Evolutionary conservation across 2,113 vertebrate genomes (phyloP), one percentile per base, ranked within the genome.

Genomic region (Synodontis membranacea): DNA sequence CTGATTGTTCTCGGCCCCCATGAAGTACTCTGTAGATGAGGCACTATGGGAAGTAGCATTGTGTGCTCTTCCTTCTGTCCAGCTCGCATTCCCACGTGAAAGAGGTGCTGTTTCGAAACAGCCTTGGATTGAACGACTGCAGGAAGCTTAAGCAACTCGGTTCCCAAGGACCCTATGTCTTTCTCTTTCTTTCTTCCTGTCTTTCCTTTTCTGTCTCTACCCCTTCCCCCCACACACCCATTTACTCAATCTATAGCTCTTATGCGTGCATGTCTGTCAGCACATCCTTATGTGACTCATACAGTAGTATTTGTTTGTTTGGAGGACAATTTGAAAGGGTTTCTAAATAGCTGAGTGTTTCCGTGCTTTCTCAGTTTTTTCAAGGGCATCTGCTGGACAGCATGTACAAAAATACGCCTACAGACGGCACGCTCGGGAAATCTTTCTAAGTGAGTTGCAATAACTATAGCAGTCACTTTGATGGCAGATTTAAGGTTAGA

Each of bases 61-160:
- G 98, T 99, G 96, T 97, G 96, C 95, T 94, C 95, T 95, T 97
- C 97, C 96, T 96, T 95, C 93, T 95, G 92, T 95, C 96, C 93
- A 96, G 96, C 95, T 95, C 95, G 95, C 95, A 97, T 99, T 99
- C 98, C 98, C 98, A 99, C 93, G 97, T 97, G 97, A 98, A 98
- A 96, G 94, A 96, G 96, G 95, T 96, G 95, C 95, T 94, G 95
- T 95, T 94, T 94, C 91, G 95, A 94, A 80, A 95, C 96, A 92
- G 93, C 91, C 80, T 93, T 88, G 93, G 94, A 95, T 94, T 94
- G 95, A 95, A 93, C 91, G 93, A 93, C 92, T 92, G 87, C 92
- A 94, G 94, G 94, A 95, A 95, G 92, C 83, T 54, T 52, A 88
- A 85, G 92, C 91, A 80, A 92, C 92, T 91, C 83, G 92, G 96